Percentiles rank a stretch among this genome's conserved stretches.
Conservation (phyloP, 1,140 invertebrate species). For the Lysiphlebus fabarum region DNA sequence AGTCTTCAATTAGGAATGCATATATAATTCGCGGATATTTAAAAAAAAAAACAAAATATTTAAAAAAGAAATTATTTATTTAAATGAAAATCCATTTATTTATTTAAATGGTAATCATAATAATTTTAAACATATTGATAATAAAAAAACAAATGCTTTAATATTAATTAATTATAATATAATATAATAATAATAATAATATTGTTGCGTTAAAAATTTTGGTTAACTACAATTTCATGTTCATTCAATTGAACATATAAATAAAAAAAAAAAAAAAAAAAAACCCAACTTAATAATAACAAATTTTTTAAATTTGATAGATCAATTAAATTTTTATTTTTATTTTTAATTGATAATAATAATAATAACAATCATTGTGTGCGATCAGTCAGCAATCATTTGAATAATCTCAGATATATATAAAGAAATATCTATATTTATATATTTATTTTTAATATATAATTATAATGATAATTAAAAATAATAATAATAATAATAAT, state of each 20-base stretch:
- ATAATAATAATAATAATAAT: background rate
- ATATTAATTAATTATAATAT: constrained; percentile 12
- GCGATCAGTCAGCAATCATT: background rate
- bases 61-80: background rate
- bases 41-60: constrained; percentile 1
- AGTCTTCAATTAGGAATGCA: constrained; percentile 25
- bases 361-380: too few species aligned
- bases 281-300: background rate
- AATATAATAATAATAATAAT: constrained; percentile 9
- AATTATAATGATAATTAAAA: background rate
- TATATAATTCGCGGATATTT: too few species aligned
- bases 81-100: too few species aligned
- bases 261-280: background rate
- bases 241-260: background rate
- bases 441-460: background rate
- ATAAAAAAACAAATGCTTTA: background rate
- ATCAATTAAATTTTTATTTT: background rate
- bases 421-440: background rate
- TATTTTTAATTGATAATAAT: background rate
- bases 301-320: background rate
- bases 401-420: background rate
- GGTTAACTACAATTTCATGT: constrained; percentile 2
- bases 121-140: background rate
- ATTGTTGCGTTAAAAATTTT: constrained; percentile 18
- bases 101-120: constrained; percentile 4